Conservation (phyloP, 2,797 vertebrate species). For the Psittacula derbiana region DNA sequence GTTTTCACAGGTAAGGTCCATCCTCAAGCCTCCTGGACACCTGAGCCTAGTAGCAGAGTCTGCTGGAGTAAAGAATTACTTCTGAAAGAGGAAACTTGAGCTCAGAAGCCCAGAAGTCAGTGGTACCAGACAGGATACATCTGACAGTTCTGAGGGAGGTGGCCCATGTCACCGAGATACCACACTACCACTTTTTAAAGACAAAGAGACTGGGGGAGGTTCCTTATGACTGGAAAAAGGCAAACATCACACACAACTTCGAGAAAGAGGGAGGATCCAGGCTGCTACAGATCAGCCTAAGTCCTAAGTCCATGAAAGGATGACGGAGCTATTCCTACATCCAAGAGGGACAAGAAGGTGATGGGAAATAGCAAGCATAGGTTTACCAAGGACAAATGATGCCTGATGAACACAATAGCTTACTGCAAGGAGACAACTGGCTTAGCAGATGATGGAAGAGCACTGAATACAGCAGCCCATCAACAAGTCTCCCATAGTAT, state of each 20-base stretch:
- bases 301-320: neutral
- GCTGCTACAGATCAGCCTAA: neutral
- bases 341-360: neutral
- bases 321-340: neutral
- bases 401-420: neutral
- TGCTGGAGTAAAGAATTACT: neutral
- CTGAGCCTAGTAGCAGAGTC: neutral
- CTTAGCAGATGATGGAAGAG: neutral
- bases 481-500: neutral
- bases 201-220: neutral
- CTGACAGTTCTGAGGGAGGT: neutral
- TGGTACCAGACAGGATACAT: neutral
- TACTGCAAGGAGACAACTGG: neutral
- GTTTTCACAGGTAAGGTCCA: neutral
- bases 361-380: neutral
- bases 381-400: neutral
- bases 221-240: neutral
- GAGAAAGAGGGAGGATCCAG: neutral
- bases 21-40: neutral
- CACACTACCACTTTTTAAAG: neutral
- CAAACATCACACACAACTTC: neutral
- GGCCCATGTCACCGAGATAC: neutral
- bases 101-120: neutral
- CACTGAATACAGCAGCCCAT: neutral
- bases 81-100: neutral